Evolutionary conservation across 2,113 vertebrate species (phyloP).

Genomic region (Hippocampus comes): DNA sequence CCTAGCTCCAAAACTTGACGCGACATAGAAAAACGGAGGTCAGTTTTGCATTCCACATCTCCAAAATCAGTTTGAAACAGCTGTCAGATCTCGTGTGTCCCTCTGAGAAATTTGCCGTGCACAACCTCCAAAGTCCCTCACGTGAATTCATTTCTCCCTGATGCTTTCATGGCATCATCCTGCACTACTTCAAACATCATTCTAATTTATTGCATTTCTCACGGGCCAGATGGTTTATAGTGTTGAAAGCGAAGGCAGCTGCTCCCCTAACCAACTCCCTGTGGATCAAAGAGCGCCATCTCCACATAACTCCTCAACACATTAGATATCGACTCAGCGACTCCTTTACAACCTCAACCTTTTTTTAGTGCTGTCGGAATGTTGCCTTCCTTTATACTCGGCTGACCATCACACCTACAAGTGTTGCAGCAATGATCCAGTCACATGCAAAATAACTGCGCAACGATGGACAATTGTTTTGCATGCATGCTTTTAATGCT

Average conservation of each 20-base stretch:
- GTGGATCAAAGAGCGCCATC: not conserved
- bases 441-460: too few relatives aligned
- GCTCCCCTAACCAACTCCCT: not conserved
- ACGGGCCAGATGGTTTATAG: not conserved
- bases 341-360: not conserved
- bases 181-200: not conserved
- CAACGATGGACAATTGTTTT: too few relatives aligned
- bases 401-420: not conserved
- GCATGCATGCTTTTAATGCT: too few relatives aligned
- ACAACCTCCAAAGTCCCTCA: not conserved
- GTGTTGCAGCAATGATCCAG: not conserved
- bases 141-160: not conserved
- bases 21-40: too few relatives aligned
- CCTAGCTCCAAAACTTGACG: too few relatives aligned
- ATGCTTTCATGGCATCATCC: not conserved
- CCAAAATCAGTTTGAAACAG: too few relatives aligned
- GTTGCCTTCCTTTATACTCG: not conserved
- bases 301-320: not conserved
- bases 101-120: not conserved
- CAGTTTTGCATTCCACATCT: too few relatives aligned
- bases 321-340: not conserved
- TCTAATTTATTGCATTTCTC: not conserved
- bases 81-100: not conserved
- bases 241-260: not conserved
- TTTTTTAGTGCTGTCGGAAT: not conserved